Base-by-base conservation (phyloP, 2,113 vertebrate species). In the Thamnaconus septentrionalis region DNA sequence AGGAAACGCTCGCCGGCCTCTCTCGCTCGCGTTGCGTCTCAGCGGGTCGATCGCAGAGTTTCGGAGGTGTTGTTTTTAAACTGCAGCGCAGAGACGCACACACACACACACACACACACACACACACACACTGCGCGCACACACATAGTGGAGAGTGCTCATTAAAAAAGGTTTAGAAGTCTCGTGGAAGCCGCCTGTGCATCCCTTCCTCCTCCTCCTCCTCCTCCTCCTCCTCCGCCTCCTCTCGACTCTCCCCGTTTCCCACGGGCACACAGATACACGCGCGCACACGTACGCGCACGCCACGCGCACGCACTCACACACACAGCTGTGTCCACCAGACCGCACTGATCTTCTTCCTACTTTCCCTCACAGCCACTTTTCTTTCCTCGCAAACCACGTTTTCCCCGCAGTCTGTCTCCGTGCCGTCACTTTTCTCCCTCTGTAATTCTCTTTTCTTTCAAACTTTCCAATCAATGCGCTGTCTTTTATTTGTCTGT, bases 81-180 rank as follows among this genome's bases (percentile, higher is more conserved):
- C 74, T 66, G 69, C 64, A 68, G 70, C 61, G 42, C 50, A 69
- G 65, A 64, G 69, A 66, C 68, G 61, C 60, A 57, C 18, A 31
- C 18, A 31, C 2, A 31, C 18, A 31, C 18, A 2, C 18, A 1
- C 18, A n/a, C n/a, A n/a, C n/a, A n/a, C 60, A 57, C 18, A 31
- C 18, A 31, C 2, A 31, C 18, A 31, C 18, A 2, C 18, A 1
- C 18, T n/a, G 18, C 18, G 18, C 18, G 18, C 18, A 2, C 18
- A 31, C 18, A 31, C 18, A 31, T 75, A 70, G 66, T 63, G 11
- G 64, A 67, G 56, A 74, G 81, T 80, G 69, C 80, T 87, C 80
- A 83, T 89, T 87, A 86, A 87, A 84, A 73, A 40, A 42, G 31
- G 45, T 66, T 71, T 76, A 68, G 77, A 80, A 76, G 72, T 70